Percentiles rank a stretch among this genome's conserved stretches.
phyloP scores from a whole-genome alignment of 2,797 vertebrate genomes.

The Phalloptychus januarius region DNA sequence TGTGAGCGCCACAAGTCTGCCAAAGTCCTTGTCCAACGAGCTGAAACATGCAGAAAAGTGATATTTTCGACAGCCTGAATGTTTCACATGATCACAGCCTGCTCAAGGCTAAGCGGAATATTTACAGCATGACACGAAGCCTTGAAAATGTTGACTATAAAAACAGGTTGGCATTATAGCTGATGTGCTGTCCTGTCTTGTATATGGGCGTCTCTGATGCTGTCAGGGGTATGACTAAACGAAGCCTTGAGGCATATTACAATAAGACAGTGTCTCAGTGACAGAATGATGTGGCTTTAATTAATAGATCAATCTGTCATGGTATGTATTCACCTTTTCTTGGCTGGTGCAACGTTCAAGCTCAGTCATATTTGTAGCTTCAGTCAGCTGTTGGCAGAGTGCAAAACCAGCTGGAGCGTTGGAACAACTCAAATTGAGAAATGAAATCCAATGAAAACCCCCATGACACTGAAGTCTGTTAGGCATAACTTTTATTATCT shows the following conservation, averaged over 20 bases:
- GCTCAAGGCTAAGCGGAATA: conserved; percentile 4
- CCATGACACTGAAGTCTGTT: neutral
- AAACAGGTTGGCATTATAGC: neutral
- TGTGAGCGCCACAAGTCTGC: neutral
- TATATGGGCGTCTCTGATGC: neutral
- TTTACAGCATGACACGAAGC: neutral
- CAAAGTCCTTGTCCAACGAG: neutral
- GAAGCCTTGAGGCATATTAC: neutral
- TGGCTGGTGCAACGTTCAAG: neutral
- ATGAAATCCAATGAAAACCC: neutral
- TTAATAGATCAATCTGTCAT: neutral
- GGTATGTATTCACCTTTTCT: neutral
- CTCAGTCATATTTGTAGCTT: neutral
- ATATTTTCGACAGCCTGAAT: conserved; percentile 12
- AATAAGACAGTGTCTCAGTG: neutral
- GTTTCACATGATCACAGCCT: conserved; percentile 6
- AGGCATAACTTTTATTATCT: neutral
- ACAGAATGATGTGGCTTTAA: conserved; percentile 1
- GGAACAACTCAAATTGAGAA: neutral
- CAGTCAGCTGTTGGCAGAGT: neutral
- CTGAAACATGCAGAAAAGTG: conserved; percentile 8
- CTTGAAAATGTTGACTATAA: neutral
- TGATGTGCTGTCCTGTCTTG: conserved; percentile 9
- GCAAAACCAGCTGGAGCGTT: neutral
- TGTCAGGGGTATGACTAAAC: neutral